Percentiles rank a stretch among this genome's conserved stretches.
These are phyloP conservation scores for Vanessa cardui DNA, from an alignment of 2,888 invertebrate species.

Conservation along the genomic window DNA sequence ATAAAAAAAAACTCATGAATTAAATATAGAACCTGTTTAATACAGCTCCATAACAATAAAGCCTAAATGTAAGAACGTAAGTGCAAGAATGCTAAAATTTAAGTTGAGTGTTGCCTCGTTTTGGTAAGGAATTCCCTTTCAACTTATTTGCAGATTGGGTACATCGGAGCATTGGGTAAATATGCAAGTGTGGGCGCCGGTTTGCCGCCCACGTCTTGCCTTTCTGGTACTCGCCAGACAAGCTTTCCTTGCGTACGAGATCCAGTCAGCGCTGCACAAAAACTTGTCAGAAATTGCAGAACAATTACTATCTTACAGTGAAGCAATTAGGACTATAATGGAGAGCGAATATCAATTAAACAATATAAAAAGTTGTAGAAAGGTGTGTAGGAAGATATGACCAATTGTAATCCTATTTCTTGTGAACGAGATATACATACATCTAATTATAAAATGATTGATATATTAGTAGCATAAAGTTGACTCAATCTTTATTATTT, in stretches of 20 bases:
- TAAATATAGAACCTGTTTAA: no score
- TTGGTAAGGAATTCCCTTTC: conserved; percentile 19
- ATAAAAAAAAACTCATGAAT: no score
- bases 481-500: background rate
- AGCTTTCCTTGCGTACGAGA: conserved; percentile 60
- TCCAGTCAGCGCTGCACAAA: conserved; percentile 37
- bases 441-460: conserved; percentile 25
- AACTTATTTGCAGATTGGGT: conserved; percentile 31
- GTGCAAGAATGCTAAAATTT: background rate
- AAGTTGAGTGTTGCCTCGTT: background rate
- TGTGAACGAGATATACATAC: conserved; percentile 33
- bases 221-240: conserved; percentile 57
- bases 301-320: conserved; percentile 33
- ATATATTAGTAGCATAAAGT: background rate
- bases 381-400: conserved; percentile 66
- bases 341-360: conserved; percentile 13
- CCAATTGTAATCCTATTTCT: conserved; percentile 48
- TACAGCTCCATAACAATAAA: no score
- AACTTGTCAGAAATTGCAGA: conserved; percentile 40
- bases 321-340: conserved; percentile 33
- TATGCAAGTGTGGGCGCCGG: conserved; percentile 45
- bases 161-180: conserved; percentile 32
- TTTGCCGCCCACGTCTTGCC: conserved; percentile 50
- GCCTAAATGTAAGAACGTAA: no score
- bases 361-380: conserved; percentile 48